These are phyloP conservation scores for Chloebia gouldiae DNA, from an alignment of 2,113 vertebrate genomes.

Conservation along the genomic window DNA sequence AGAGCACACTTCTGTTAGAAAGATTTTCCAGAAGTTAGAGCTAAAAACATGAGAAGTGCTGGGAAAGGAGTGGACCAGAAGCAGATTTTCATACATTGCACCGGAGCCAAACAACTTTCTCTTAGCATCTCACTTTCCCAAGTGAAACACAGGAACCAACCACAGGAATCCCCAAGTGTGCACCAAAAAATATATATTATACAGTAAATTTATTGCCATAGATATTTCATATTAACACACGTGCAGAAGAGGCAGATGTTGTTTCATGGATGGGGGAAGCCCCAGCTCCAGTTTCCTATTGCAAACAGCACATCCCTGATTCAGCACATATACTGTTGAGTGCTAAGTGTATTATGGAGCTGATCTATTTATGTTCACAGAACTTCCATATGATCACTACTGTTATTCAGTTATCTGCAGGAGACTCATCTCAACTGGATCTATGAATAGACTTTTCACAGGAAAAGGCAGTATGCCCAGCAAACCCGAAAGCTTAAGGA, in stretches of 20 bases:
- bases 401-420: background rate
- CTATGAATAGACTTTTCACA: background rate
- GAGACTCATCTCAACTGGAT: background rate
- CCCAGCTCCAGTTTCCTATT: background rate
- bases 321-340: background rate
- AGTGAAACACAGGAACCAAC: background rate
- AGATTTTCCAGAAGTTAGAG: background rate
- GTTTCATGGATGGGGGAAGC: background rate
- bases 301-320: background rate
- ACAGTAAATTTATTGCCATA: background rate
- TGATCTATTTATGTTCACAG: background rate
- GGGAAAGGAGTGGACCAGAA: background rate
- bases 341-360: background rate
- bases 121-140: background rate
- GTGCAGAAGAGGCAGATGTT: background rate
- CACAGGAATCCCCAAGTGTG: background rate
- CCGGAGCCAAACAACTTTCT: background rate
- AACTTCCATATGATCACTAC: background rate
- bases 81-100: background rate
- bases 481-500: rapidly evolving
- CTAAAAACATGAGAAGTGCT: background rate
- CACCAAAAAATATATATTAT: background rate
- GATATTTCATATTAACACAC: rapidly evolving
- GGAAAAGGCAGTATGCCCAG: background rate
- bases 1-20: background rate